Percentiles rank a stretch among this genome's conserved stretches.
Evolutionary conservation across 2,113 vertebrate genomes (phyloP).

Genomic region (Grammomys surdaster): DNA sequence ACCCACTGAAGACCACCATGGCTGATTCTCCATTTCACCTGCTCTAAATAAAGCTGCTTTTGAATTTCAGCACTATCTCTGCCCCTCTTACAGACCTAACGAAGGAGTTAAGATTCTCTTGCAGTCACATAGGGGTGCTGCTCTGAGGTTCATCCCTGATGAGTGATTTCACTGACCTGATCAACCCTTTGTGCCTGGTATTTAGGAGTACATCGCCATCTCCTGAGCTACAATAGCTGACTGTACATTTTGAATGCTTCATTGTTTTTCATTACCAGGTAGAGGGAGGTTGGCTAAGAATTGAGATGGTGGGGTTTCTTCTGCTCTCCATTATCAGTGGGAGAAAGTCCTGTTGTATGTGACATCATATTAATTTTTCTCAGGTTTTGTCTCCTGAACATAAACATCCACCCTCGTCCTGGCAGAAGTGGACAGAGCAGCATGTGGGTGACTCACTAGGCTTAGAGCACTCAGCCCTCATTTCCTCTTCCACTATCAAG

Average conservation of each 20-base stretch:
- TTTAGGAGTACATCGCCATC: neutral
- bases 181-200: neutral
- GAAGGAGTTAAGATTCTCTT: neutral
- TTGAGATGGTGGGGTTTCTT: neutral
- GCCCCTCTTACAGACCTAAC: neutral
- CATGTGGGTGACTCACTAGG: neutral
- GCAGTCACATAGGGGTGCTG: neutral
- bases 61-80: neutral
- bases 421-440: neutral
- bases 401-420: neutral
- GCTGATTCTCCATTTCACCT: neutral
- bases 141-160: neutral
- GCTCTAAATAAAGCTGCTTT: neutral
- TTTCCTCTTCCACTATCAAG: slow-evolving; percentile 5
- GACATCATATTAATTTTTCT: neutral
- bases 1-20: neutral
- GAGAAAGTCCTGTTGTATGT: neutral
- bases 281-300: neutral
- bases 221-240: neutral
- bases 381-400: slow-evolving; percentile 27
- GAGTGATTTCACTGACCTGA: neutral
- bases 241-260: neutral
- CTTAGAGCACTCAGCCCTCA: neutral
- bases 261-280: slow-evolving; percentile 10
- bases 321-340: neutral